Evolutionary conservation across 2,797 vertebrate genomes (phyloP), one percentile per base, ranked within the genome.

Genomic region (Arctocebus calabarensis): DNA sequence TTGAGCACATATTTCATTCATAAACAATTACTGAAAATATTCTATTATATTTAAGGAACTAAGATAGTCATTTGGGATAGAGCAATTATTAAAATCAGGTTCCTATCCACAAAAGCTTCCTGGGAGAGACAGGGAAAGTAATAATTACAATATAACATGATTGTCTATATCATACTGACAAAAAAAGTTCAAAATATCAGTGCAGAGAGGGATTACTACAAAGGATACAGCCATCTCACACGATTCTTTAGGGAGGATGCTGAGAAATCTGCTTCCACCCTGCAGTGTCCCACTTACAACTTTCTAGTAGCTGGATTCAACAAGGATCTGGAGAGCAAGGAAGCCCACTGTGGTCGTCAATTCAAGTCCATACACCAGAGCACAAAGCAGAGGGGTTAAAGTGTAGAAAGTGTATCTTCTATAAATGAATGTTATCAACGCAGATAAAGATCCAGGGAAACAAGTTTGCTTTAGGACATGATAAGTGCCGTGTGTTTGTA

Each of bases 361-460:
- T 3, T n/a, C 5, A 57, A 32, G 8, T 84, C 7, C 16, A 23
- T 27, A 19, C 74, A 71, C 22, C 66, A 57, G 27, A 90, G 9
- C 61, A 27, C 27, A 91, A 87, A 84, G 11, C 45, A 45, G 13
- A 0, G 13, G 61, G 6, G 27, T 61, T 74, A 83, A 23, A 62
- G n/a, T 16, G 20, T 62, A 0, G 27, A 57, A 43, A 64, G 10
- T 64, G 8, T 7, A 55, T 64, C 57, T 75, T 11, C 4, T 32
- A 78, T 29, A 84, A 96, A 62, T 71, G 45, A 89, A 92, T 90
- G 13, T 43, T 55, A 84, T 61, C 29, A 93, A 94, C 20, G 59
- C 12, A 90, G 37, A 78, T 19, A 81, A 2, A 84, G 62, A 75
- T 7, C 48, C 74, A 8, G 13, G 9, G 27, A 16, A 37, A 5